Conservation (phyloP, 1,140 invertebrate species). For the Apis mellifera region Amel_HAv3.1 CM009945.2:6046501-6047000, state of each 20-base stretch:
- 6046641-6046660: conserved; percentile 39
- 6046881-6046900: conserved; percentile 30
- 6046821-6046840: not conserved
- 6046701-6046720: conserved; percentile 13
- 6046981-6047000: not conserved
- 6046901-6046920: not conserved
- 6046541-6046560: not conserved
- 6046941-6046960: conserved; percentile 3
- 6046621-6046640: conserved; percentile 2
- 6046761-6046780: not conserved
- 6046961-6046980: conserved; percentile 10
- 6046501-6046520: not conserved
- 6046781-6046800: not conserved
- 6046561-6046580: not conserved
- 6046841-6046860: too few species aligned
- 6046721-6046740: not conserved
- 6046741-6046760: not conserved
- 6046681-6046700: conserved; percentile 23
- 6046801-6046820: conserved; percentile 21
- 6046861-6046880: too few species aligned
- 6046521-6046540: not conserved
- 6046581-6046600: conserved; percentile 7
- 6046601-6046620: conserved; percentile 9
- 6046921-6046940: not conserved
- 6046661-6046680: not conserved